Conservation (phyloP, 2,888 invertebrate species). For the Peribatodes rhomboidaria region DNA sequence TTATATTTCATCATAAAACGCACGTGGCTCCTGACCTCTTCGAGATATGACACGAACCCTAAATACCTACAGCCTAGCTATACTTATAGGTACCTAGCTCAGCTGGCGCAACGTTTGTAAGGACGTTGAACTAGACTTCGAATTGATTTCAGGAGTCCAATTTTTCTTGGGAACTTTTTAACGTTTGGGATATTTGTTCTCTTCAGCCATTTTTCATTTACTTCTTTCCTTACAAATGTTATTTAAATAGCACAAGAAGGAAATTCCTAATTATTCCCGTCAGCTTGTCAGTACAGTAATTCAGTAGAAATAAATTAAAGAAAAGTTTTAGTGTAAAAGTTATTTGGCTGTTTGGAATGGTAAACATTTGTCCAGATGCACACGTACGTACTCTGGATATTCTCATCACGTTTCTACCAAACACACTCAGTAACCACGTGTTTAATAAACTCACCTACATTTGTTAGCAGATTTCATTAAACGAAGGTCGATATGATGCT, state of each 20-base stretch:
- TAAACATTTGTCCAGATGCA: neutral
- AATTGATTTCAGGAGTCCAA: slow-evolving; percentile 16
- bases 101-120: slow-evolving; percentile 11
- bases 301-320: neutral
- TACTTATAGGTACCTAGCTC: slow-evolving; percentile 20
- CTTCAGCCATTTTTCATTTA: slow-evolving; percentile 19
- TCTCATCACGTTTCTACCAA: slow-evolving; percentile 35
- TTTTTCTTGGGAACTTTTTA: slow-evolving; percentile 26
- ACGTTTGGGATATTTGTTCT: slow-evolving; percentile 17
- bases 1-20: slow-evolving; percentile 74
- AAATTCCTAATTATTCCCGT: slow-evolving; percentile 8
- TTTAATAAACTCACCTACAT: slow-evolving; percentile 40
- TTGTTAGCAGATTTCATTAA: slow-evolving; percentile 44
- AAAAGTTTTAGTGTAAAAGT: no score
- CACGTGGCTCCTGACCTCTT: slow-evolving; percentile 63
- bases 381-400: slow-evolving; percentile 4
- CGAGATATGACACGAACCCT: slow-evolving; percentile 47
- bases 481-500: slow-evolving; percentile 39
- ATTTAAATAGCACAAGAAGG: neutral
- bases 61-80: slow-evolving; percentile 13
- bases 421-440: slow-evolving; percentile 29
- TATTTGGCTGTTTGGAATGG: no score
- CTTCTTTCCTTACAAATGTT: slow-evolving; percentile 15
- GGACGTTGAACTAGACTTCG: slow-evolving; percentile 30
- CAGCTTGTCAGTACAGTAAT: slow-evolving; percentile 2